These are phyloP conservation scores for Drosophila tripunctata DNA, from an alignment of 2,888 invertebrate genomes.

Conservation along the genomic window DNA sequence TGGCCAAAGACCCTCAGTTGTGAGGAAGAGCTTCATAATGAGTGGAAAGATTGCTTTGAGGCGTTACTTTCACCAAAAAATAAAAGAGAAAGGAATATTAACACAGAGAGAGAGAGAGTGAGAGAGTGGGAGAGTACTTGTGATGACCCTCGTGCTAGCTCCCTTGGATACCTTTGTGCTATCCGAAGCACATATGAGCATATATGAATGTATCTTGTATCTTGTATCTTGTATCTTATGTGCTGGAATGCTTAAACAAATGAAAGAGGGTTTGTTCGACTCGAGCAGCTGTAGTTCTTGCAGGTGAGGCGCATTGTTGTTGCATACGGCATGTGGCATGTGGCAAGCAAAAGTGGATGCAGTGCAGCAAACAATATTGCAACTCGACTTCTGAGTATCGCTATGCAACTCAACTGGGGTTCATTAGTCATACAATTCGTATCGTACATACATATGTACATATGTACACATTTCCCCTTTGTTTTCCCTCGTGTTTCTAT, in stretches of 20 bases:
- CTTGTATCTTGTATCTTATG: neutral
- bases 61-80: too few relatives aligned
- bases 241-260: too few relatives aligned
- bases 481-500: neutral
- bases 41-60: too few relatives aligned
- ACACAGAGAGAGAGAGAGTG: neutral
- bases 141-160: too few relatives aligned
- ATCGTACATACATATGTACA: too few relatives aligned
- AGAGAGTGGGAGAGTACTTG: too few relatives aligned
- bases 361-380: constrained; percentile 11
- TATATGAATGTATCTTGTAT: neutral
- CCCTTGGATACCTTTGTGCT: neutral
- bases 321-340: neutral
- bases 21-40: too few relatives aligned
- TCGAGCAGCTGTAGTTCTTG: neutral
- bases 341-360: neutral
- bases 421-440: constrained; percentile 5
- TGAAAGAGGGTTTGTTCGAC: neutral
- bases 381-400: neutral
- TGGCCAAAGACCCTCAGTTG: too few relatives aligned
- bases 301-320: neutral
- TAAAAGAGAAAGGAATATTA: too few relatives aligned
- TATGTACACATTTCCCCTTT: constrained; percentile 1
- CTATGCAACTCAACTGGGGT: constrained; percentile 6
- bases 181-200: too few relatives aligned